phyloP scores from a whole-genome alignment of 1,140 invertebrate genomes.

The Drosophila albomicans region DNA sequence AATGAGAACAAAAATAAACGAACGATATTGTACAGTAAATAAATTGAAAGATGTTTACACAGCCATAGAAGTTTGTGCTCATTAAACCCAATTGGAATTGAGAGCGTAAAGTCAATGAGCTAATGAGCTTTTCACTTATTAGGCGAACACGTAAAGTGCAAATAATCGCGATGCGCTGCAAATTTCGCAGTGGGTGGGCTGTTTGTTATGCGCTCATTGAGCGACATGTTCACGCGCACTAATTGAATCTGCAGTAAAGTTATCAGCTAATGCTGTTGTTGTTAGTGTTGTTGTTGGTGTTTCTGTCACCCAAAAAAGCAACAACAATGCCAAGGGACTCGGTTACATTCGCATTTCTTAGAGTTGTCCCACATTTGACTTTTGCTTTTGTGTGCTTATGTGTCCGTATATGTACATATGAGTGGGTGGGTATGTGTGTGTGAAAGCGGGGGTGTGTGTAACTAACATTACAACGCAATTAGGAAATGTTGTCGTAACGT shows the following conservation, averaged over 20 bases:
- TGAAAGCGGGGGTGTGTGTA: neutral
- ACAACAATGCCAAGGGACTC: slow-evolving; percentile 11
- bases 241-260: slow-evolving; percentile 34
- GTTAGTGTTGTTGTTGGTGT: too few relatives aligned
- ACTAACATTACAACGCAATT: slow-evolving; percentile 32
- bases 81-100: neutral
- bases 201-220: slow-evolving; percentile 13
- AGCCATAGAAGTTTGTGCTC: neutral
- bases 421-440: neutral
- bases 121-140: neutral
- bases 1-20: too few relatives aligned
- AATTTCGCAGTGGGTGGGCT: neutral
- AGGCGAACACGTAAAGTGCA: neutral
- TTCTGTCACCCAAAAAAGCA: neutral
- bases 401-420: neutral
- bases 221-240: slow-evolving; percentile 26
- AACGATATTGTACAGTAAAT: neutral
- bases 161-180: neutral
- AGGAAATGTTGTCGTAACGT: slow-evolving; percentile 39
- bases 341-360: neutral
- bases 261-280: slow-evolving; percentile 4
- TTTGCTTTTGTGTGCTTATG: neutral
- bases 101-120: neutral
- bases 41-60: neutral
- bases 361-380: slow-evolving; percentile 4